phyloP scores from a whole-genome alignment of 2,888 invertebrate genomes.

The Napeogenes sylphis region DNA sequence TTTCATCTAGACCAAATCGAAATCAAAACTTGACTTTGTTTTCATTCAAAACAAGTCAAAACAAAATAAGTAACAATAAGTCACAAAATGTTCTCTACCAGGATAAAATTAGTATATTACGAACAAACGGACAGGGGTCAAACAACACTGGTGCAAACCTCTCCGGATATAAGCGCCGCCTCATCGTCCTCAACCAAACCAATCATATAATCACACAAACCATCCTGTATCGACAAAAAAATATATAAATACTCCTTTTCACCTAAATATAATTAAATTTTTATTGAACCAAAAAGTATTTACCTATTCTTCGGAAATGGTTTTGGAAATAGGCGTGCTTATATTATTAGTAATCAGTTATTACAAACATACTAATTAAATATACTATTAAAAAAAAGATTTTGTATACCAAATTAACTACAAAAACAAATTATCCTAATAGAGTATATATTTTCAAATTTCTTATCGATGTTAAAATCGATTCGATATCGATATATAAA shows the following conservation, averaged over 20 bases:
- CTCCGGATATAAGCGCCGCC: constrained; percentile 70
- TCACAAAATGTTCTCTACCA: no score
- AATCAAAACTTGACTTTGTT: no score
- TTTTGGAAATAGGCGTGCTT: constrained; percentile 19
- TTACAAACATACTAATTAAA: not conserved
- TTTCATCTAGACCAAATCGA: no score
- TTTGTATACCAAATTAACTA: not conserved
- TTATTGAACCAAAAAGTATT: not conserved
- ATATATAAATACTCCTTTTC: constrained; percentile 36
- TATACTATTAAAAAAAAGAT: not conserved
- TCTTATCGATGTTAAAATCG: no score
- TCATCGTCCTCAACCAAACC: constrained; percentile 78
- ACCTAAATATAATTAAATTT: constrained; percentile 5
- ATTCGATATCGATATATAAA: not conserved
- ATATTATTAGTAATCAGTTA: constrained; percentile 18
- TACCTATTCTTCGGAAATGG: constrained; percentile 7
- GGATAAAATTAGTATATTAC: no score
- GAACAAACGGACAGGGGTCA: no score
- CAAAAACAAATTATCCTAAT: no score
- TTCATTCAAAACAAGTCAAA: no score
- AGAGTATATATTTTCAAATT: no score
- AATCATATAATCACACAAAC: constrained; percentile 78
- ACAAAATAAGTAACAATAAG: no score
- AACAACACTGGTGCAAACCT: constrained; percentile 50
- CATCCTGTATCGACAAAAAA: constrained; percentile 74